Evolutionary conservation across 2,797 vertebrate species (phyloP).

Genomic region (Enteromius unitaeniatus): DNA sequence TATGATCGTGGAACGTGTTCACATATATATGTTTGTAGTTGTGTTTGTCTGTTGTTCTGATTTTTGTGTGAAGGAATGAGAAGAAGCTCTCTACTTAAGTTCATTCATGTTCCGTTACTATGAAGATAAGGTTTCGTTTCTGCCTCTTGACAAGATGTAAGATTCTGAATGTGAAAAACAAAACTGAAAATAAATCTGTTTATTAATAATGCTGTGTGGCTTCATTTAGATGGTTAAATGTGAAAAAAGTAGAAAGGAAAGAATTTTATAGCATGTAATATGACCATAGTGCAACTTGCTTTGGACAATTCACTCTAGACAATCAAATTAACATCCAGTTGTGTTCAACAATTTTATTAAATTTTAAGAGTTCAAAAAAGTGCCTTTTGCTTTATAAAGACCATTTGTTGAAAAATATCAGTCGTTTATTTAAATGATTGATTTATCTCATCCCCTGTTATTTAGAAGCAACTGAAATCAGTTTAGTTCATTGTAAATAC

Average conservation of each 20-base stretch:
- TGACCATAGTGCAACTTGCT: background rate
- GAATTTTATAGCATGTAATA: background rate
- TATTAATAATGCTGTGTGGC: background rate
- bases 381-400: constrained; percentile 22
- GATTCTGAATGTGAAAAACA: background rate
- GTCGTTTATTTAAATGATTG: too few relatives aligned
- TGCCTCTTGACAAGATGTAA: background rate
- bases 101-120: background rate
- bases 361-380: background rate
- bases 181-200: constrained; percentile 14
- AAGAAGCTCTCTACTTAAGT: background rate
- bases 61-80: constrained; percentile 9
- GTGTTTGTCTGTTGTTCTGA: constrained; percentile 5
- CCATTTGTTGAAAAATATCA: background rate
- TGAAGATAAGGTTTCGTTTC: background rate
- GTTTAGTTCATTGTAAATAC: background rate
- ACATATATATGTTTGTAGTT: constrained; percentile 21
- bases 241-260: background rate
- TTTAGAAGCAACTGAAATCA: background rate
- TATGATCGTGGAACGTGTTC: constrained; percentile 9
- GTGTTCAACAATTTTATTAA: constrained; percentile 31
- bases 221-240: background rate
- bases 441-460: background rate
- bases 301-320: background rate
- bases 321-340: background rate